A percentile compares a stretch with the other conserved stretches of the same genome.
Conservation (phyloP, 2,888 invertebrate species). For the Lithophane socia region DNA sequence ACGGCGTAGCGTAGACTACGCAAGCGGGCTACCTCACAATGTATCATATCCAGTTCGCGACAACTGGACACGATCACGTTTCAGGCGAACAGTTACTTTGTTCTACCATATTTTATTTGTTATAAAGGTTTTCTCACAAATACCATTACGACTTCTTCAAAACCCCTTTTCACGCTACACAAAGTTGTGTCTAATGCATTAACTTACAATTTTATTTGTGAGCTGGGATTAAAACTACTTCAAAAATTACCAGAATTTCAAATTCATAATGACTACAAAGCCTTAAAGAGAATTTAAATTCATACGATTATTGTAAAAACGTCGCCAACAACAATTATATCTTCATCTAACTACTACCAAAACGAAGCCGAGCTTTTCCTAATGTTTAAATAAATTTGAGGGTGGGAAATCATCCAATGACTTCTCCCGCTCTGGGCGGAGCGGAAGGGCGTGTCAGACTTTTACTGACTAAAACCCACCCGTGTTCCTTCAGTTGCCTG, state of each 20-base stretch:
- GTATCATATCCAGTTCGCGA: conserved; percentile 40
- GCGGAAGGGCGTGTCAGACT: no score
- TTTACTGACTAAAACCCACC: no score
- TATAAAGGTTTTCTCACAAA: conserved; percentile 21
- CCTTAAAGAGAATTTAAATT: conserved; percentile 3
- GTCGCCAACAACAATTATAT: conserved; percentile 20
- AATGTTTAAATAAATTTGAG: conserved; percentile 46
- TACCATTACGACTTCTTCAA: conserved; percentile 3
- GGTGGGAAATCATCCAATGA: no score
- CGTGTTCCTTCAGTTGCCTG: no score
- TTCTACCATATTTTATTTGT: conserved; percentile 33
- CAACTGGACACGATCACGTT: conserved; percentile 50
- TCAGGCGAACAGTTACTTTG: conserved; percentile 49
- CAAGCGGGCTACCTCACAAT: conserved; percentile 37
- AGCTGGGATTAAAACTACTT: background rate
- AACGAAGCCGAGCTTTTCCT: conserved; percentile 19
- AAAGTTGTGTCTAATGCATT: background rate
- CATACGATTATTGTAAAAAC: conserved; percentile 11
- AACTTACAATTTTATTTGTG: conserved; percentile 8
- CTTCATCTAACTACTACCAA: conserved; percentile 21
- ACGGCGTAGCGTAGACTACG: conserved; percentile 23
- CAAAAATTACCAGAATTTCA: conserved; percentile 9
- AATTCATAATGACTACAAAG: background rate
- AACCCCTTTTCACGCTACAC: background rate
- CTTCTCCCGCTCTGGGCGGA: no score